phyloP scores from a whole-genome alignment of 2,113 vertebrate genomes.

The Sceloporus undulatus region DNA sequence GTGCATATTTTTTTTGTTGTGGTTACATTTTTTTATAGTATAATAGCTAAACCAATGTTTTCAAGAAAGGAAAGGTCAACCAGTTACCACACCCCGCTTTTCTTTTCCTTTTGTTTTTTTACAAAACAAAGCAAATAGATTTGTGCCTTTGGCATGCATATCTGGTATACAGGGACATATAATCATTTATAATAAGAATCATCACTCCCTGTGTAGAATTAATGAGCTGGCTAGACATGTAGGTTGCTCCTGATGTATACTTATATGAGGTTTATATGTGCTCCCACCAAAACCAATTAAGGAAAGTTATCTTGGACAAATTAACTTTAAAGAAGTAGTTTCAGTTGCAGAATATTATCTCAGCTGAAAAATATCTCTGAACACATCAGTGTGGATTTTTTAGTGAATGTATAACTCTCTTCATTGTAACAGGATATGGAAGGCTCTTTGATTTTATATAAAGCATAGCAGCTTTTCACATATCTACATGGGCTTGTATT shows the following conservation, averaged over 20 bases:
- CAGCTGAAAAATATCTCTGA: constrained; percentile 17
- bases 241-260: background rate
- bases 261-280: background rate
- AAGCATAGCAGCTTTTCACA: background rate
- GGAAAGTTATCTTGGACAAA: background rate
- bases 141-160: background rate
- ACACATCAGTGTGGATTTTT: background rate
- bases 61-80: background rate
- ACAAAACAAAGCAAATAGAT: background rate
- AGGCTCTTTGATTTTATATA: constrained; percentile 4
- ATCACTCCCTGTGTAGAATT: background rate
- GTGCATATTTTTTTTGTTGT: background rate
- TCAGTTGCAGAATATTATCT: background rate
- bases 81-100: background rate
- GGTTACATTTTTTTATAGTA: background rate
- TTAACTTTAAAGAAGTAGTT: background rate
- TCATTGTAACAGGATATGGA: constrained; percentile 1
- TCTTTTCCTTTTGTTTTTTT: background rate
- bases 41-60: background rate
- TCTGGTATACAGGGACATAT: background rate
- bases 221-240: background rate
- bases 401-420: background rate
- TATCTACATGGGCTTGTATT: constrained; percentile 4
- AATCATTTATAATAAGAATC: background rate
- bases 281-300: constrained; percentile 5